Conservation (phyloP, 2,888 invertebrate genomes). For the Lacanobia oleracea region DNA sequence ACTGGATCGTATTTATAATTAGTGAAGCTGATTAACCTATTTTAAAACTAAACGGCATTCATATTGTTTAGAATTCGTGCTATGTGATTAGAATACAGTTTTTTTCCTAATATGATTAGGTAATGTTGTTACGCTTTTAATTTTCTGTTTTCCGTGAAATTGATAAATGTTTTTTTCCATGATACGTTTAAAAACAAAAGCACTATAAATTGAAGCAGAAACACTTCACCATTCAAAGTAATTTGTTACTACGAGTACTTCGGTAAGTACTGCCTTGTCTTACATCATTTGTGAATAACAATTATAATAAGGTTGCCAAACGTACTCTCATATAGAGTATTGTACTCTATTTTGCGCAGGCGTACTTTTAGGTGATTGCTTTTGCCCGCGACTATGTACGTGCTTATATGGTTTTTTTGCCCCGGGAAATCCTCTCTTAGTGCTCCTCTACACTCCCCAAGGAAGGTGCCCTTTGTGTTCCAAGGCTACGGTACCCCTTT, state of each 20-base stretch:
- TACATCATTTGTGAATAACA: neutral
- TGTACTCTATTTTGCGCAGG: no score
- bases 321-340: no score
- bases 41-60: neutral
- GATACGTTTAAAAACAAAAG: constrained; percentile 6
- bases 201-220: constrained; percentile 10
- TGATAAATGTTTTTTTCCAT: neutral
- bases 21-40: neutral
- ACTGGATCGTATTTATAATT: no score
- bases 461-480: no score
- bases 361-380: no score
- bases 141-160: neutral
- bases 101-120: neutral
- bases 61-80: constrained; percentile 9
- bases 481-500: no score
- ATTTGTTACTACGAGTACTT: neutral
- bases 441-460: no score
- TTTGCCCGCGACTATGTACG: no score
- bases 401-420: no score
- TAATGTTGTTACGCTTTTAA: neutral
- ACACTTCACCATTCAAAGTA: neutral
- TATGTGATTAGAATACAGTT: neutral
- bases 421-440: no score
- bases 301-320: no score
- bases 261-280: constrained; percentile 9